phyloP scores from a whole-genome alignment of 2,113 vertebrate genomes.

The Marcusenius ussheri region DNA sequence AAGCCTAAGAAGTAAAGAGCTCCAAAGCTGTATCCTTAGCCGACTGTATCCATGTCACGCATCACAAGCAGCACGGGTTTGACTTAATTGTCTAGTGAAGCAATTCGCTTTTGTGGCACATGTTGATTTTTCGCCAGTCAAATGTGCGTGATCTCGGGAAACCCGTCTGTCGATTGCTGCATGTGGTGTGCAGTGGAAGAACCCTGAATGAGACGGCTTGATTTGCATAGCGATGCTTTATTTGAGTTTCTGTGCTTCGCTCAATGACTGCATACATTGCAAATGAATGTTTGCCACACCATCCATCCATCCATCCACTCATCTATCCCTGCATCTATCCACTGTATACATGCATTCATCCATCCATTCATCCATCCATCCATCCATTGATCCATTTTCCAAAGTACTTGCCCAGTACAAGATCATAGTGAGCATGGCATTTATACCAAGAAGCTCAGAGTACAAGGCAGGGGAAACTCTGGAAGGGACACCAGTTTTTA shows the following conservation, averaged over 20 bases:
- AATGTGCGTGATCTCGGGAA: not conserved
- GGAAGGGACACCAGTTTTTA: not conserved
- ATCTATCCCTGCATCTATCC: too few species aligned
- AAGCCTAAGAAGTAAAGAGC: not conserved
- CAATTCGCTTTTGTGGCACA: not conserved
- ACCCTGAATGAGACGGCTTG: not conserved
- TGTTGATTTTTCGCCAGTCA: not conserved
- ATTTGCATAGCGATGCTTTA: not conserved
- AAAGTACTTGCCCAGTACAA: not conserved
- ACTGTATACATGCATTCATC: too few species aligned
- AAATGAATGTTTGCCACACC: not conserved
- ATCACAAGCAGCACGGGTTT: not conserved
- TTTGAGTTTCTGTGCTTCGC: not conserved
- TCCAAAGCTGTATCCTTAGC: not conserved
- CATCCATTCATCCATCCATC: not conserved
- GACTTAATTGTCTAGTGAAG: not conserved
- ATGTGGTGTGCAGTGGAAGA: not conserved
- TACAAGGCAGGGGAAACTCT: not conserved
- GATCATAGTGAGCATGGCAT: not conserved
- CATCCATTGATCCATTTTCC: not conserved
- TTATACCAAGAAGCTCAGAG: not conserved
- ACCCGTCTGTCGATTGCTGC: not conserved
- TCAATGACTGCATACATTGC: not conserved
- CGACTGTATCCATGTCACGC: not conserved
- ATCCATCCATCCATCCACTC: not conserved